A percentile compares a stretch with the other conserved stretches of the same genome.
Conservation (phyloP, 2,797 vertebrate genomes). For the Triplophysa yarkandensis region DNA sequence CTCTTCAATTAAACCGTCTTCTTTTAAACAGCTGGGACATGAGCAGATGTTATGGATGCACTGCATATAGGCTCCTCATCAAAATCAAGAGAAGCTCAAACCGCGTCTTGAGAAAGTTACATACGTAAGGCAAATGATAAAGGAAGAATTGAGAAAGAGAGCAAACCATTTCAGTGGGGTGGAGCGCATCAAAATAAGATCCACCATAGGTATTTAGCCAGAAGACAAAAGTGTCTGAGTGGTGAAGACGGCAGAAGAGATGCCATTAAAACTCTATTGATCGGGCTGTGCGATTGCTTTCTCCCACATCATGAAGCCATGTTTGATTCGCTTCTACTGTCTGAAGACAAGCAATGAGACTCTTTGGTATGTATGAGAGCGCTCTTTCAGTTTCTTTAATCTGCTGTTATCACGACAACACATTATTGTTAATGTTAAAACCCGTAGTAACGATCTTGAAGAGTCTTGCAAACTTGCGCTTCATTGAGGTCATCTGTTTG, state of each 20-base stretch:
- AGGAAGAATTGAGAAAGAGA: constrained; percentile 31
- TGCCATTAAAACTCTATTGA: constrained; percentile 74
- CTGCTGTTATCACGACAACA: not conserved
- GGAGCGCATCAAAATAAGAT: constrained; percentile 64
- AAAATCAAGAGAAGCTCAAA: not conserved
- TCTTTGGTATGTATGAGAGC: not conserved
- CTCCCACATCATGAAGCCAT: constrained; percentile 69
- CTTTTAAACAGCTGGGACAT: constrained; percentile 3
- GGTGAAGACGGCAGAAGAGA: constrained; percentile 62
- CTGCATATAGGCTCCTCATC: not conserved
- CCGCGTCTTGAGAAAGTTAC: constrained; percentile 36
- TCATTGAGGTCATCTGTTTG: not conserved
- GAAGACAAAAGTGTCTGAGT: constrained; percentile 60
- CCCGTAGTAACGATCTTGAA: not conserved
- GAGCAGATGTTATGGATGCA: not conserved
- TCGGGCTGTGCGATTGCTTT: constrained; percentile 61
- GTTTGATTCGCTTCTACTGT: constrained; percentile 69
- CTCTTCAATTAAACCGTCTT: constrained; percentile 2
- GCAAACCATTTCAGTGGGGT: constrained; percentile 37
- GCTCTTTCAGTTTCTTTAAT: not conserved
- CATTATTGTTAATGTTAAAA: not conserved
- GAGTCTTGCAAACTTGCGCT: not conserved
- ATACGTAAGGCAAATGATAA: constrained; percentile 22
- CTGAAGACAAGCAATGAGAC: constrained; percentile 59
- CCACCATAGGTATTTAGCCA: constrained; percentile 59